These are phyloP conservation scores for Andricus curvator DNA, from an alignment of 2,888 invertebrate genomes.

Conservation along the genomic window DNA sequence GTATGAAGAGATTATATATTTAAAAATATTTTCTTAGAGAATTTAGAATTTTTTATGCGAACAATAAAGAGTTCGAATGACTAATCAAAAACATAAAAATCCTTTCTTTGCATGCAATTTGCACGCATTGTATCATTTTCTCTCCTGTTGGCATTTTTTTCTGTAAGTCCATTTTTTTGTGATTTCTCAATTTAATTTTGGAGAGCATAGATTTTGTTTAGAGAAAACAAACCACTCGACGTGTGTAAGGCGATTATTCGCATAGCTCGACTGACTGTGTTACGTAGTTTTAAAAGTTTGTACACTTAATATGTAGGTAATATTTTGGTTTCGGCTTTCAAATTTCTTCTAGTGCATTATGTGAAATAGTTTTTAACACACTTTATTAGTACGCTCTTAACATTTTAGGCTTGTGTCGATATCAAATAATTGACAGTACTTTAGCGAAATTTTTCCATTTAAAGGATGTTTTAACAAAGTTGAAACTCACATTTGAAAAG, in stretches of 20 bases:
- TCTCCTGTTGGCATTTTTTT: background rate
- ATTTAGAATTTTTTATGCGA: background rate
- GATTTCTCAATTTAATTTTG: background rate
- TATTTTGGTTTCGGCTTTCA: conserved; percentile 20
- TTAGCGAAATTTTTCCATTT: background rate
- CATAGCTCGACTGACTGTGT: conserved; percentile 28
- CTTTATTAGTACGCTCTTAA: background rate
- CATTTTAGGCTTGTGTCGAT: background rate
- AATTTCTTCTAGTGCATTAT: conserved; percentile 3
- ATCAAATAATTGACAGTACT: background rate
- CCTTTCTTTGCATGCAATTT: background rate
- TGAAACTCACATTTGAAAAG: conserved; percentile 20
- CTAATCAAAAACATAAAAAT: background rate
- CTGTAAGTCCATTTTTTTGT: background rate
- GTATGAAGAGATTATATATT: background rate
- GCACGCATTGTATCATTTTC: background rate
- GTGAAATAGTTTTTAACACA: background rate
- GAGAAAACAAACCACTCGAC: background rate
- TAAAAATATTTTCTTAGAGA: background rate
- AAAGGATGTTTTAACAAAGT: conserved; percentile 6
- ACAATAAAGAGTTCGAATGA: background rate
- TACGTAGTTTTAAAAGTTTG: conserved; percentile 9
- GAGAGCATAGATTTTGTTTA: background rate
- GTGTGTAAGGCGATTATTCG: background rate
- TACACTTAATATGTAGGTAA: background rate